Evolutionary conservation across 2,888 invertebrate genomes (phyloP).

Genomic region (Himalopsyche tibetana): DNA sequence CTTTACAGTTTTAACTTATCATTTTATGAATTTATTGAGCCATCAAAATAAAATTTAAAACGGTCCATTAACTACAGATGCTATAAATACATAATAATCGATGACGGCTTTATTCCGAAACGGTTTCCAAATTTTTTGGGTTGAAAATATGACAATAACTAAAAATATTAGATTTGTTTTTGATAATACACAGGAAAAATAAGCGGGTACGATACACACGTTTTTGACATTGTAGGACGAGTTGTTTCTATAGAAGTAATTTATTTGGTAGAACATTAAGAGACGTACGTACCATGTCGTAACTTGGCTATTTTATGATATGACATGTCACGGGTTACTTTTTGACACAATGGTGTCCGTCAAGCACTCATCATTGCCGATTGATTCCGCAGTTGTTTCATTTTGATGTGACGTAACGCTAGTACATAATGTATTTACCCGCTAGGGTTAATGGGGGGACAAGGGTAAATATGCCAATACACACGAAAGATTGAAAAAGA

Average conservation of each 20-base stretch:
- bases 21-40: constrained; percentile 1
- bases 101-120: background rate
- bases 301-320: constrained; percentile 64
- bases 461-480: background rate
- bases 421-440: background rate
- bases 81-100: background rate
- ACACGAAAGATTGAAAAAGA: background rate
- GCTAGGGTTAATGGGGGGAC: background rate
- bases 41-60: constrained; percentile 10
- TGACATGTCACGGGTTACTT: constrained; percentile 59
- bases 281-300: constrained; percentile 62
- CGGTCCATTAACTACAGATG: constrained; percentile 8
- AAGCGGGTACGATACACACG: background rate
- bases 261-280: constrained; percentile 47
- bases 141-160: background rate
- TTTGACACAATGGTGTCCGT: constrained; percentile 51
- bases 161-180: background rate
- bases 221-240: constrained; percentile 16
- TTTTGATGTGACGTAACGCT: background rate
- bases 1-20: background rate
- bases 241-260: constrained; percentile 49
- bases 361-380: constrained; percentile 47
- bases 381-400: background rate
- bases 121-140: background rate
- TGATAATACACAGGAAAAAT: background rate